Base-by-base conservation (phyloP, 2,888 invertebrate species). In the Philaethria dido region DNA sequence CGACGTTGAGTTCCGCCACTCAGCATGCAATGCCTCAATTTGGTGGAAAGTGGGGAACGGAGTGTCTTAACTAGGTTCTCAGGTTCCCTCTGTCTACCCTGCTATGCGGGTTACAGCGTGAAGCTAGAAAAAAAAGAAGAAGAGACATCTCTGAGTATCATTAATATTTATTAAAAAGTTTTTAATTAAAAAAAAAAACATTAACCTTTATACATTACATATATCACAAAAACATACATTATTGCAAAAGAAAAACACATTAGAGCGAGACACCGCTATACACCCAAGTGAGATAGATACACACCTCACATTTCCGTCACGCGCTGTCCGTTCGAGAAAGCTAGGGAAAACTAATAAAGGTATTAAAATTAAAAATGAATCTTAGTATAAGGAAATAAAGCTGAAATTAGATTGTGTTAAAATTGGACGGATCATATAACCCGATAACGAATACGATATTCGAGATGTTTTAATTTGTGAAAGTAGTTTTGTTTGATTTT, bases 261-360 rank as follows among this genome's bases (percentile, higher is more conserved):
- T 2, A 18, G 45, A 47, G 33, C 33, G 33, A 60, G 18, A 47
- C 9, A 33, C 9, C 9, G 16, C 14, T 16, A 61, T 61, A 54
- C 25, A 44, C 13, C 13, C 61, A 45, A 66, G 22, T 16, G 65
- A 52, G 60, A 65, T 44, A 50, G 18, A 20, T 50, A 44, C 60
- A 65, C 42, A 16, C 33, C 47, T 60, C 63, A 29, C 57, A 64
- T 57, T 67, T 64, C 64, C 74, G 75, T 75, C 75, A 75, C 74
- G 76, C 75, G 62, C 72, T 68, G 69, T 14, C 55, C 72, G 69
- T 65, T 72, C 69, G 75, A 76, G 78, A 78, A 77, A 77, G 77
- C 73, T 64, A 22, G 72, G 75, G 76, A 76, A 76, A 74, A 75
- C 60, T 60, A 29, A 60, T 20, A 8, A 6, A 60, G 45, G 33